Percentiles rank a stretch among this genome's conserved stretches.
Conservation (phyloP, 2,888 invertebrate species). For the Rhogogaster chlorosoma region DNA sequence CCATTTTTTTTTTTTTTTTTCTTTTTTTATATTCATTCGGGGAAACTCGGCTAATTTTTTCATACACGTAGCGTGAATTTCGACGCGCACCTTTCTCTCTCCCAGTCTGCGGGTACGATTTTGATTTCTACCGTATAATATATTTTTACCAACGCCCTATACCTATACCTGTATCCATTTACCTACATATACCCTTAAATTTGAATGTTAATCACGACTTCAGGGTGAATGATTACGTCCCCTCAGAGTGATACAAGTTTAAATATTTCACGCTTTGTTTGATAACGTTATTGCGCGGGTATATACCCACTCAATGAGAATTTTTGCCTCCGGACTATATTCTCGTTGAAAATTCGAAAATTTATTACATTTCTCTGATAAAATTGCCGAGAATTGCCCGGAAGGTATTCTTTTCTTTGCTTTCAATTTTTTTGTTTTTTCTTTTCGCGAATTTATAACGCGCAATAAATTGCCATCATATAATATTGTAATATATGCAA, state of each 20-base stretch:
- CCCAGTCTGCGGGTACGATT: neutral
- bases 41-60: neutral
- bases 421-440: neutral
- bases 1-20: too few relatives aligned
- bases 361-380: neutral
- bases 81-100: too few relatives aligned
- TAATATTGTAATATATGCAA: too few relatives aligned
- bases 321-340: neutral
- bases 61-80: neutral
- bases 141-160: neutral
- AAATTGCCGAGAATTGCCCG: neutral
- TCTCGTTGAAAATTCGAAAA: neutral
- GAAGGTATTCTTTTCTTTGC: neutral
- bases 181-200: neutral
- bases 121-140: neutral
- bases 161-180: neutral
- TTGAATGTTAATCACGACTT: neutral
- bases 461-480: neutral
- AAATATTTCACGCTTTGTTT: neutral
- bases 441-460: neutral
- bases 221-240: neutral
- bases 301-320: neutral
- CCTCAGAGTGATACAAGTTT: neutral
- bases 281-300: neutral
- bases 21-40: neutral